Base-by-base conservation (phyloP, 2,888 invertebrate species). In the Epistrophe grossulariae region DNA sequence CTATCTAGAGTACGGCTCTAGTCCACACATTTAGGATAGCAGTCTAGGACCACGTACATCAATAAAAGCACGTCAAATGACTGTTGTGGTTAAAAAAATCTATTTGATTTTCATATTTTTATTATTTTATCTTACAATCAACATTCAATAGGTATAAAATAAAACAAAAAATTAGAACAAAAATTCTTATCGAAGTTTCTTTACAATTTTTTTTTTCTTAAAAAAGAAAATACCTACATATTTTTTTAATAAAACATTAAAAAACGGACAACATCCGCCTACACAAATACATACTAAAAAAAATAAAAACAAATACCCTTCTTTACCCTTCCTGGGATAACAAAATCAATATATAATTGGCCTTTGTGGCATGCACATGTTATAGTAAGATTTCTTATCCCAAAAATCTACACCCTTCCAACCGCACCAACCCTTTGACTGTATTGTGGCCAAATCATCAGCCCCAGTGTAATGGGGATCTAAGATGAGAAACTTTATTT, bases 381-480 rank as follows among this genome's bases (percentile, higher is more conserved):
- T 99, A 91, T 99, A 99, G 93, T 98, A 99, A 79, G 98, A 96
- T 90, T 96, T 96, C 93, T 97, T 97, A 91, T 97, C 96, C 99
- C 99, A 99, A 93, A 99, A 99, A 87, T 97, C 96, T 4, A 95
- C 94, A 38, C 95, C 96, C 92, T 99, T 99, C 99, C 99, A 99
- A 0, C 97, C 98, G 92, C 99, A 99, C 98, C 99, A 99, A 8
- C 99, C 99, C 94, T 98, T 97, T 83, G 94, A 94, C 88, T 96
- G 94, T 68, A 97, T 95, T 0, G 94, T 94, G 43, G 94, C 94
- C 68, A 98, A 92, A 90, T 98, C 96, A 90, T 99, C 99, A 0
- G 94, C 92, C 0, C 98, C 99, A 0, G 98, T 98, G 93, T 98
- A 99, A 93, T 99, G 99, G 0, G 99, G 99, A 94, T 99, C 99